Evolutionary conservation across 2,888 invertebrate genomes (phyloP).

Genomic region (Oxystoma pomonae): DNA sequence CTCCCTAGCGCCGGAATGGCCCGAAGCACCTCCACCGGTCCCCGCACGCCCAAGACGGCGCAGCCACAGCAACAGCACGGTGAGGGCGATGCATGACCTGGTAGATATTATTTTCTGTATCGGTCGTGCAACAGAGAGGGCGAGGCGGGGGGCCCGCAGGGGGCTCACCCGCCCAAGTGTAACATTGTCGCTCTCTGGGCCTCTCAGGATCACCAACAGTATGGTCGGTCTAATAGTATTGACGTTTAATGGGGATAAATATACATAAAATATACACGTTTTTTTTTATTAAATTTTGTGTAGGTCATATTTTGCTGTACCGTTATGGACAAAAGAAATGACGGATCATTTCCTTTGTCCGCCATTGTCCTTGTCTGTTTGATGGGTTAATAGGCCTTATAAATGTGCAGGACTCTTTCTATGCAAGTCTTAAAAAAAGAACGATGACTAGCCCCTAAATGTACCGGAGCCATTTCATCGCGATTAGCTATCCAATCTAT

Average conservation of each 20-base stretch:
- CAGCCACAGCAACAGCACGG: constrained; percentile 40
- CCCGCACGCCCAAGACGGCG: constrained; percentile 44
- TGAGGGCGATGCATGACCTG: constrained; percentile 24
- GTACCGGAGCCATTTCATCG: no score
- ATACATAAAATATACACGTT: neutral
- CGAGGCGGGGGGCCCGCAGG: constrained; percentile 1
- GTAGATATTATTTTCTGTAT: constrained; percentile 19
- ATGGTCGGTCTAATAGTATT: neutral
- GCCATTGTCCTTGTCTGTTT: no score
- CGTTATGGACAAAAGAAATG: no score
- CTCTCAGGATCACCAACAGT: constrained; percentile 18
- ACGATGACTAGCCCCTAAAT: no score
- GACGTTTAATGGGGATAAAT: neutral
- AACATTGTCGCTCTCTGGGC: constrained; percentile 19
- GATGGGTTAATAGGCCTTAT: no score
- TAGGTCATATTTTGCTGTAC: no score
- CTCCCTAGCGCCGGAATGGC: constrained; percentile 35
- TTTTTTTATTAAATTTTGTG: no score
- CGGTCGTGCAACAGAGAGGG: constrained; percentile 18
- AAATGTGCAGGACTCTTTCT: no score
- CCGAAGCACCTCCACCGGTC: constrained; percentile 49
- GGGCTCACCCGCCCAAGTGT: neutral
- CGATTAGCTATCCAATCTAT: no score
- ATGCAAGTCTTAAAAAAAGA: no score
- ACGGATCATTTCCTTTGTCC: no score